Base-by-base conservation (phyloP, 2,888 invertebrate species). In the Muschampia plurimacula region DNA sequence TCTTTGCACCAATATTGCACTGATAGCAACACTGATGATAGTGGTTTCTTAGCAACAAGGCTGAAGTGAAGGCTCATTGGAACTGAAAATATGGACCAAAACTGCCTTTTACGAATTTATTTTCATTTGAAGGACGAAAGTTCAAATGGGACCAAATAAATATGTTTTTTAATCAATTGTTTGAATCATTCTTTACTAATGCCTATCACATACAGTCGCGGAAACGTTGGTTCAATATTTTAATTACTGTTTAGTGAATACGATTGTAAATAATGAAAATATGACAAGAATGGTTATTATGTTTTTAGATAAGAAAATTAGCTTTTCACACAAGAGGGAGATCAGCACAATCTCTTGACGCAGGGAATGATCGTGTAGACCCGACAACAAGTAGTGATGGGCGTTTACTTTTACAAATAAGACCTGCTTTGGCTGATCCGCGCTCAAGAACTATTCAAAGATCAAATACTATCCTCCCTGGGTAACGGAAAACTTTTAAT, bases 381-480 rank as follows among this genome's bases (percentile, higher is more conserved):
- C 69, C 84, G 39, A 85, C 85, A 9, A 88, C 88, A 22, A 86
- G 85, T 49, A 93, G 93, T 46, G 94, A 94, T 80, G 86, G 89
- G 7, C 86, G 91, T 4, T 80, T 87, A 76, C 94, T 95, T 81
- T 80, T 95, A 73, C 95, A 95, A 82, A 95, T 95, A 70, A 86
- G 87, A 75, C 95, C 95, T 13, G 95, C 95, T 2, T 81, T 94
- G 75, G 88, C 93, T 32, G 94, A 93, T 77, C 84, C 90, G 0
- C 84, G 90, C 76, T 82, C 84, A 67, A 15, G 81, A 87, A 67
- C 77, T 60, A 82, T 86, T 52, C 91, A 91, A 76, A 88, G 95
- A 62, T 95, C 95, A 5, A 91, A 95, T 77, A 95, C 95, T 75
- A 94, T 93, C 65, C 82, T 96, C 77, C 80, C 89, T 3, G 87